These are phyloP conservation scores for Leptinotarsa haldemani DNA, from an alignment of 2,888 invertebrate species.

Conservation along the genomic window DNA sequence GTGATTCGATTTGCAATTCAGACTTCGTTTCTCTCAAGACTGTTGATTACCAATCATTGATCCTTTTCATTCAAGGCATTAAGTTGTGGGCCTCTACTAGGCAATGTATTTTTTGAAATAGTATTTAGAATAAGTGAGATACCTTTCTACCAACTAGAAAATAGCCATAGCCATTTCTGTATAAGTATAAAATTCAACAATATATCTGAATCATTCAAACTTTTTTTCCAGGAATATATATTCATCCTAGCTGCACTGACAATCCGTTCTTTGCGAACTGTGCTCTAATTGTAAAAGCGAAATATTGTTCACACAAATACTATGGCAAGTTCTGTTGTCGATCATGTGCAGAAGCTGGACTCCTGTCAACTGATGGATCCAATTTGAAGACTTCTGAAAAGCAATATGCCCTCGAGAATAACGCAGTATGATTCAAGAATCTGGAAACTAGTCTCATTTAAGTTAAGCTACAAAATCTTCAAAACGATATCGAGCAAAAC, in stretches of 20 bases:
- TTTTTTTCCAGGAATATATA: slow-evolving; percentile 71
- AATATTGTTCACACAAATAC: slow-evolving; percentile 88
- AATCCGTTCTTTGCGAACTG: slow-evolving; percentile 92
- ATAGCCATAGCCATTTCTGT: too few species aligned
- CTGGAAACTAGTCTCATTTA: slow-evolving; percentile 51
- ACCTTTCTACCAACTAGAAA: too few species aligned
- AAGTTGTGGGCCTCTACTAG: too few species aligned
- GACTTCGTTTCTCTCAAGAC: too few species aligned
- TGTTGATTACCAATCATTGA: too few species aligned
- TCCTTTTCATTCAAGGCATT: too few species aligned
- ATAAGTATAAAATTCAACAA: background rate
- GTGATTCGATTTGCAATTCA: too few species aligned
- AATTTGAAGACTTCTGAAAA: slow-evolving; percentile 61
- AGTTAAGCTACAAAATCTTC: slow-evolving; percentile 33
- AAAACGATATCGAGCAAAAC: slow-evolving; percentile 3
- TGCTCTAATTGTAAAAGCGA: slow-evolving; percentile 84
- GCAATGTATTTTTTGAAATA: too few species aligned
- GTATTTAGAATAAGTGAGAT: too few species aligned
- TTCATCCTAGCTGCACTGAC: slow-evolving; percentile 87
- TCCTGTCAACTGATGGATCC: slow-evolving; percentile 70
- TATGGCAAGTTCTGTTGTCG: slow-evolving; percentile 94
- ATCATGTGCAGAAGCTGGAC: slow-evolving; percentile 90
- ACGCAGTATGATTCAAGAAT: slow-evolving; percentile 50
- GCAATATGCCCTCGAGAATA: slow-evolving; percentile 54
- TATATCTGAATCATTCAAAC: background rate